Evolutionary conservation across 1,140 invertebrate genomes (phyloP), one percentile per base, ranked within the genome.

Genomic region (Cylas formicarius): DNA sequence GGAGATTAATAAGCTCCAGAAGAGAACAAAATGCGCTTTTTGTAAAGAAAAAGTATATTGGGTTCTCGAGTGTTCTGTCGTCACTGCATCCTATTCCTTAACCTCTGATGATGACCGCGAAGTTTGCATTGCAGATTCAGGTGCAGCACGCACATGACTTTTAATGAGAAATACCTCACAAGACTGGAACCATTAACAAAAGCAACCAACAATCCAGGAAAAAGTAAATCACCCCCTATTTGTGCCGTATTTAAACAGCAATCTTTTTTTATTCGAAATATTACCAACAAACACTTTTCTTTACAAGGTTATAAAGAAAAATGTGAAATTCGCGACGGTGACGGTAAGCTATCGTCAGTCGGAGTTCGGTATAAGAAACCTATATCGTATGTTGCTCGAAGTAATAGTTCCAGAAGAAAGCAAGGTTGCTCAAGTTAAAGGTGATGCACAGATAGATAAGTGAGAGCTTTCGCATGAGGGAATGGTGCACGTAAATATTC

Each of bases 21-120:
- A 29, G 20, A 7, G 17, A 13, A 17, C 38, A 7, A 41, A 41
- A 10, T 39, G 22, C 17, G 16, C 20, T 39, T 14, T 14, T 41
- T 41, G 23, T 17, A 28, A 41, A 16, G 19, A 16, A 14, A 41
- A 31, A 41, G 38, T 24, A n/a, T 28, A 41, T 29, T 41, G 38
- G 24, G 14, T 2, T 1, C 10, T 16, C 9, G 38, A 29, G 17
- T 41, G 38, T 14, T 40, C 18, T 40, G 26, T 18, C 7, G 6
- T 29, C 3, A 9, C 26, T 3, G 18, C 19, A n/a, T 8, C 20
- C 4, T 8, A n/a, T n/a, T n/a, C n/a, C n/a, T n/a, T n/a, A n/a
- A n/a, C n/a, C n/a, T n/a, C 6, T 19, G 7, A 4, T 6, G 33
- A 38, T 23, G 13, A 27, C 4, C 21, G 27, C 9, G 11, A 13